Evolutionary conservation across 2,888 invertebrate species (phyloP), one percentile per base, ranked within the genome.

Genomic region (Drosophila eohydei): DNA sequence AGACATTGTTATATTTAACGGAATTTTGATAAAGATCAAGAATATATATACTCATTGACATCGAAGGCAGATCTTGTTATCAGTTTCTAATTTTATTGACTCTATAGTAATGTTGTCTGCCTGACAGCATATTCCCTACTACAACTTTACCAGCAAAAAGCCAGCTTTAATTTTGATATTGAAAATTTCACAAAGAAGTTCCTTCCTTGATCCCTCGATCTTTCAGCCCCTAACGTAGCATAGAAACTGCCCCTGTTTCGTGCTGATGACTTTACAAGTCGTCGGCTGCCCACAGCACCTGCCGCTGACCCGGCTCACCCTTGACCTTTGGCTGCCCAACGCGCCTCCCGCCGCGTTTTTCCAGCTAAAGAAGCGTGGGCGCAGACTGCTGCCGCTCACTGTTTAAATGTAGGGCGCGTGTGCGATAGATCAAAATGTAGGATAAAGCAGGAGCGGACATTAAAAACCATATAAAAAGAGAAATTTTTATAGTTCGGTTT

Each of bases 281-380:
- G 43, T 46, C 54, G 41, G 21, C 46, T 43, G 55, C 54, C 62
- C 43, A 44, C 56, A 70, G 59, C 88, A 83, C 83, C 88, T 88
- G 83, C 63, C 54, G 40, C 16, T 50, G 36, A 21, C 21, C 16
- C 16, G 8, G 43, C 34, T 63, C 28, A 43, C 50, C 43, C 62
- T 50, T 50, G 50, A 16, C 34, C 40, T 28, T 16, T 16, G 26
- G 11, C 14, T 30, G 16, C 16, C n/a, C 12, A 14, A 34, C 28
- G 46, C 78, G 70, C 80, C 66, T 46, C 83, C 80, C 73, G 83
- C 38, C 54, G 54, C 36, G 88, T 58, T 74, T 78, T 83, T 88
- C 86, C 68, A 71, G 70, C 70, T 84, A 87, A 83, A 38, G 34
- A 71, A 70, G 50, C 43, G n/a, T 7, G 16, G 61, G 26, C 28